Evolutionary conservation across 2,113 vertebrate genomes (phyloP), one percentile per base, ranked within the genome.

Genomic region (Potamarius usumacintae): DNA sequence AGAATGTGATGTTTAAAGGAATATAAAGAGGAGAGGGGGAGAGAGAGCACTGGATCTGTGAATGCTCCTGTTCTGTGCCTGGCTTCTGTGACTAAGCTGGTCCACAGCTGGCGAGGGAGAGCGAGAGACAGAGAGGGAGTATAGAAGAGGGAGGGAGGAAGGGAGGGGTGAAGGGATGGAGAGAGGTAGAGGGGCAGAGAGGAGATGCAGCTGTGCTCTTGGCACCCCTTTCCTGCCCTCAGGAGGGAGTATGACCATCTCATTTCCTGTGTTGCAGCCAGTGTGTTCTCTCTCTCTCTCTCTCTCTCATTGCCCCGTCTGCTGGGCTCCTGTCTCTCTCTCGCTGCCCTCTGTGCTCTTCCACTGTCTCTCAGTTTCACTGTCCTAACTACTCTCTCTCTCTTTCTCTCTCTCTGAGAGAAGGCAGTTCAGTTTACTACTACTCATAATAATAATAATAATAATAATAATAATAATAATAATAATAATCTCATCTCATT

Each of bases 251-350:
- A 93, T 77, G 88, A 91, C 84, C 30, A 86, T 82, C 91, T 92
- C 85, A 93, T 93, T 94, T 94, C 93, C 93, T 92, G 91, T 93
- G 90, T 88, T 83, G 88, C 30, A 85, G 89, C 90, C 87, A 86
- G 77, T 87, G 88, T 89, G 88, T 53, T 85, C 89, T 89, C 83
- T 83, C 86, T 86, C 1, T 67, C 17, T 53, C 52, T 85, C 27
- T 55, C 50, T 78, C 42, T 57, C 17, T 74, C n/a, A 6, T 50
- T 74, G 69, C 67, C 83, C 83, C 52, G 25, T 72, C 30, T 84
- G 30, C 34, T 74, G 65, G 62, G 27, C 34, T 55, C 2, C 27
- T 55, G n/a, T 53, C 52, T 85, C 27, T 55, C 50, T 78, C 42
- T 57, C 52, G 1, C 27, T 9, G 53, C 65, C 30, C 78, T 84